Evolutionary conservation across 2,888 invertebrate genomes (phyloP), one percentile per base, ranked within the genome.

Genomic region (Elmis aenea): DNA sequence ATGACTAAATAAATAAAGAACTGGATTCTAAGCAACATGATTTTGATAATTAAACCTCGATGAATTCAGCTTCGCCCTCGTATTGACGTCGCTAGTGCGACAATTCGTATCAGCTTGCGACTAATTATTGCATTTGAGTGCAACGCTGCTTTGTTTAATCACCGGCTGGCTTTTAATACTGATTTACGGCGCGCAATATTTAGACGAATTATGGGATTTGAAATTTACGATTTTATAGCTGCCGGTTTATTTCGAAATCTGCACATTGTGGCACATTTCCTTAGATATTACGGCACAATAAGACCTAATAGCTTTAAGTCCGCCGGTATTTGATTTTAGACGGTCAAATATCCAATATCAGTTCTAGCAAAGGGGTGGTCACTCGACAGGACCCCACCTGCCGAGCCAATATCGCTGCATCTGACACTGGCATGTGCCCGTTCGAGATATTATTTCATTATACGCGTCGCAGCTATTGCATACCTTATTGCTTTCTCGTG

Each of bases 171-270:
- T 33, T 39, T 39, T 41, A 36, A 33, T 41, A 20, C 33, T 30
- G 35, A 52, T 50, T 52, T 52, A 52, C 46, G 48, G 40, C 24
- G 30, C 37, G 45, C 50, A 45, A 51, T 50, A 50, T 50, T 46
- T 42, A 43, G 42, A 37, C 35, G 49, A 51, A 45, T 50, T 51
- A 50, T 48, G 46, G 42, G 50, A 46, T 50, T 46, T 45, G 41
- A 35, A 45, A 51, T 47, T 51, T 48, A 48, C 39, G 30, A 23
- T 30, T 34, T 30, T 38, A 45, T 26, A 33, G 43, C 37, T 40
- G 37, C 42, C 46, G 31, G 42, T 34, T 39, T 48, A 49, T 47
- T 45, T 39, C 20, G 36, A 45, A 45, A 47, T 50, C 45, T 27
- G 34, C 37, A 38, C 47, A 38, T 35, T 39, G 21, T 40, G 43